Base-by-base conservation (phyloP, 2,888 invertebrate genomes). In the Tubulanus polymorphus region DNA sequence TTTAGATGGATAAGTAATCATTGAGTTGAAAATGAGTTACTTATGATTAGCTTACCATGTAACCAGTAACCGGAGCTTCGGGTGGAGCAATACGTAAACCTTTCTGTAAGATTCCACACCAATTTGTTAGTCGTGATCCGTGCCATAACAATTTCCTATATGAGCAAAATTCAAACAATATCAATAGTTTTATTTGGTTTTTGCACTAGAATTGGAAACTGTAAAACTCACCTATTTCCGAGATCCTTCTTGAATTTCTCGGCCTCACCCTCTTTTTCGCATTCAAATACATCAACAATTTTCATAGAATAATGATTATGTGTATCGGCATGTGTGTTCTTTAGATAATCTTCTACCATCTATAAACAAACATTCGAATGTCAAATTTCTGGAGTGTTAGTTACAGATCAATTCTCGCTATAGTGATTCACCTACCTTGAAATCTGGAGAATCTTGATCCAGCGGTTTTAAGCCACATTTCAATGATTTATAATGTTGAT, bases 41-140 rank as follows among this genome's bases (percentile, higher is more conserved):
- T 72, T 65, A 81, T 75, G 18, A 82, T 65, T 27, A 47, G 35
- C 68, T 53, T 57, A 76, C 78, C 82, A 82, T 83, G 67, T 82
- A 82, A 18, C 82, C 82, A 25, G 81, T 80, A 37, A 75, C 73
- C n/a, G 83, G 83, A 8, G 82, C 83, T 64, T 83, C 82, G 6
- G 81, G 81, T 15, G 83, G 83, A 3, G 83, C 83, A 51, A 83
- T 81, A 26, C 81, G 69, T 54, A 83, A 68, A 1, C 83, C 82
- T 61, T 80, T 76, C 57, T 79, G 76, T 37, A 83, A 66, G 60
- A 83, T 83, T 10, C 82, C 81, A 8, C 79, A 78, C 78, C 79
- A 82, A 69, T 83, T 83, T 20, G 80, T 78, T 32, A 81, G 61
- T 8, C 82, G 70, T 12, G 81, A 81, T 2, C 82, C 82, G 67